These are phyloP conservation scores for Eolophus roseicapilla DNA, from an alignment of 2,113 vertebrate species.

Conservation along the genomic window DNA sequence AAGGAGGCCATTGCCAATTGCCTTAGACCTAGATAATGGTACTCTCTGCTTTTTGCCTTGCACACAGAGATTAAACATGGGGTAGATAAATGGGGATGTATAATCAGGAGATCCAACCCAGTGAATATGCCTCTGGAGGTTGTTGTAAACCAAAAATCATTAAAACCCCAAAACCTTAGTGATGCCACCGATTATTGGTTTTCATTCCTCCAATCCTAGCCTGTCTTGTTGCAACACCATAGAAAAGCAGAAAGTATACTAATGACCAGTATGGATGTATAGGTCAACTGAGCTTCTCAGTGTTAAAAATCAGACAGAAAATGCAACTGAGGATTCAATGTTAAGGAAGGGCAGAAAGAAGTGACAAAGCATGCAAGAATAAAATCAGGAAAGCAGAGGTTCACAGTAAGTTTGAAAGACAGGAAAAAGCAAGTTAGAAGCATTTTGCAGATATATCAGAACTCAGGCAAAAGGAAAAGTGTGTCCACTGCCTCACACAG, in stretches of 20 bases:
- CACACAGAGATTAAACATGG: neutral
- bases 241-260: neutral
- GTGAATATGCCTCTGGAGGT: neutral
- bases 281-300: neutral
- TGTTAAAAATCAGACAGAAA: neutral
- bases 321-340: neutral
- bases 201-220: neutral
- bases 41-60: neutral
- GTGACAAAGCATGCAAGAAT: neutral
- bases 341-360: neutral
- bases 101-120: neutral
- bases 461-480: neutral
- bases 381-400: neutral
- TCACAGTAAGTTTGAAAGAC: neutral
- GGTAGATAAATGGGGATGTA: neutral
- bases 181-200: neutral
- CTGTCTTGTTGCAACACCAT: neutral
- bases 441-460: neutral
- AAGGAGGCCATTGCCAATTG: neutral
- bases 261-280: neutral
- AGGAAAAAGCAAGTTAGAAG: neutral
- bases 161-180: neutral
- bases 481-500: neutral
- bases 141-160: neutral
- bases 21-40: neutral